Percentiles rank a stretch among this genome's conserved stretches.
Conservation (phyloP, 2,888 invertebrate genomes). For the Patella ulyssiponensis region DNA sequence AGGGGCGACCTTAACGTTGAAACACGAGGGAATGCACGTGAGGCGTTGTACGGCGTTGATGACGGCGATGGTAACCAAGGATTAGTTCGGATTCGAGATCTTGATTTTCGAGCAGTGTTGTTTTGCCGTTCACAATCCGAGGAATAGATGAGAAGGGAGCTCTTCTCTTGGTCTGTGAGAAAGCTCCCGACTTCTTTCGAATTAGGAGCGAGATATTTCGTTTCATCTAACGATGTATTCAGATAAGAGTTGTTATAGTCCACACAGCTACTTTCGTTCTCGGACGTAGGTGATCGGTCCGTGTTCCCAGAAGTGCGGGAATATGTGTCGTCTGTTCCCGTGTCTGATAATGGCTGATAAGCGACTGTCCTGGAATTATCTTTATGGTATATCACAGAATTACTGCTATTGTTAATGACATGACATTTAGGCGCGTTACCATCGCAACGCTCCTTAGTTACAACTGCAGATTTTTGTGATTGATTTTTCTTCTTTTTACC, state of each 20-base stretch:
- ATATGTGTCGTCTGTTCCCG: not conserved
- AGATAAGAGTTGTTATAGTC: not conserved
- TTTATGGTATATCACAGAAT: not conserved
- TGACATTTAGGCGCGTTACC: slow-evolving; percentile 13
- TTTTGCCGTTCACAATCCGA: slow-evolving; percentile 14
- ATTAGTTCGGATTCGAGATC: slow-evolving; percentile 63
- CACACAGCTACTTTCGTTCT: not conserved
- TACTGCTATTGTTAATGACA: not conserved
- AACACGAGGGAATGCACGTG: slow-evolving; percentile 12
- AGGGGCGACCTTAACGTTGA: slow-evolving; percentile 10
- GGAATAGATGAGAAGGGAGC: not conserved
- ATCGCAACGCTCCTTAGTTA: slow-evolving; percentile 22
- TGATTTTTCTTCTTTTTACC: slow-evolving; percentile 56
- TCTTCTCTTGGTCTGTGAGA: slow-evolving; percentile 25
- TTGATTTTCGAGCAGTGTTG: slow-evolving; percentile 45
- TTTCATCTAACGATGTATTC: slow-evolving; percentile 7
- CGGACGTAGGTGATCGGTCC: not conserved
- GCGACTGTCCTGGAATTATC: not conserved
- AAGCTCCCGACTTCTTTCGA: slow-evolving; percentile 26
- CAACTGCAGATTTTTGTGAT: slow-evolving; percentile 34
- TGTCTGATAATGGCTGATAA: not conserved
- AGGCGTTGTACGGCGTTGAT: slow-evolving; percentile 38
- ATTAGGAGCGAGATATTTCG: not conserved
- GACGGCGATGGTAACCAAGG: slow-evolving; percentile 65
- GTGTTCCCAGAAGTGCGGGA: not conserved